A percentile compares a stretch with the other conserved stretches of the same genome.
Conservation (phyloP, 2,797 vertebrate genomes). For the Okamejei kenojei region DNA sequence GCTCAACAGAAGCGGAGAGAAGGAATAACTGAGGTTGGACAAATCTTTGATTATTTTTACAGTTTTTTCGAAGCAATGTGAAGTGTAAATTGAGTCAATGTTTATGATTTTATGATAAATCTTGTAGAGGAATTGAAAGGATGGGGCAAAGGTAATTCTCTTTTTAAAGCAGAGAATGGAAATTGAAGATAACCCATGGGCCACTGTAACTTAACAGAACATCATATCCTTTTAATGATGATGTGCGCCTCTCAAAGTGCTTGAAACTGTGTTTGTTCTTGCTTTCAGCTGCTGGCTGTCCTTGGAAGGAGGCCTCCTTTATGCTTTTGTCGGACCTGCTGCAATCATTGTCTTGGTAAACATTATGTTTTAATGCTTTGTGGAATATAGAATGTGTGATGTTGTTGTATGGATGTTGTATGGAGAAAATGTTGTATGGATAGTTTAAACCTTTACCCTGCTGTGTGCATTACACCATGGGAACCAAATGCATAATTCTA, state of each 20-base stretch:
- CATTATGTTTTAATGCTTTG: constrained; percentile 42
- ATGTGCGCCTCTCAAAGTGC: not conserved
- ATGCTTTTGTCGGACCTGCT: constrained; percentile 92
- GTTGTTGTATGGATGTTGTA: not conserved
- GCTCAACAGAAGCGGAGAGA: too few relatives aligned
- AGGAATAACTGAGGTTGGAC: too few relatives aligned
- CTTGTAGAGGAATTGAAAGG: not conserved
- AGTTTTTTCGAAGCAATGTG: too few relatives aligned
- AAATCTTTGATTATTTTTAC: too few relatives aligned
- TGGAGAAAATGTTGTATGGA: not conserved
- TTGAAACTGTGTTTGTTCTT: not conserved
- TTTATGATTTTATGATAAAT: too few relatives aligned
- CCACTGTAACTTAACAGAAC: not conserved
- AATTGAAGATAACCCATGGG: not conserved
- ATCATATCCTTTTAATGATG: not conserved
- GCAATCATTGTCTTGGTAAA: constrained; percentile 95
- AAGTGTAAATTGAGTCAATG: too few relatives aligned
- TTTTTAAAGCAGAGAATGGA: not conserved
- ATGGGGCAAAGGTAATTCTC: not conserved
- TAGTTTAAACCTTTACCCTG: not conserved
- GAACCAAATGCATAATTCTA: not conserved
- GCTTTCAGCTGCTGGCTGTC: constrained; percentile 86
- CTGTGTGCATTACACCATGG: not conserved
- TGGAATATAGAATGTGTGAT: not conserved
- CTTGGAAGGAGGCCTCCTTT: constrained; percentile 88